phyloP scores from a whole-genome alignment of 2,113 vertebrate genomes.

The Argyrosomus japonicus region DNA sequence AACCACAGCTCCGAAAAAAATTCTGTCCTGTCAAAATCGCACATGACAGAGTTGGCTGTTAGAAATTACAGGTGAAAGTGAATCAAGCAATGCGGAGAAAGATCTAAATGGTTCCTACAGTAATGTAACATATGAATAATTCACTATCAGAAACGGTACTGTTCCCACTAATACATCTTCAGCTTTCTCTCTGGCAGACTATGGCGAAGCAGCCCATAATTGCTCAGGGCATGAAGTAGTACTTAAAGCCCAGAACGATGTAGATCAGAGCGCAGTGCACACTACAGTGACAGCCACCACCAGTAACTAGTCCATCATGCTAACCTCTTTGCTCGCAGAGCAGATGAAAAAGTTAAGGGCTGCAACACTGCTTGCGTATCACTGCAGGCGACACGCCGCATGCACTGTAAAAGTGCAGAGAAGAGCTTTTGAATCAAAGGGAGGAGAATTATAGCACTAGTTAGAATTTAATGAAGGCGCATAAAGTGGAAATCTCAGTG shows the following conservation, averaged over 20 bases:
- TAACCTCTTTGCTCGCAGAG: slow-evolving; percentile 58
- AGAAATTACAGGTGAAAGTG: slow-evolving; percentile 62
- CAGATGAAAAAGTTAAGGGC: slow-evolving; percentile 59
- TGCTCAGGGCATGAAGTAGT: slow-evolving; percentile 67
- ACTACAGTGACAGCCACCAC: slow-evolving; percentile 76
- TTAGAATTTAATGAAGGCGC: slow-evolving; percentile 74
- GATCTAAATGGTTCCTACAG: slow-evolving; percentile 66
- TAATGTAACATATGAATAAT: slow-evolving; percentile 77
- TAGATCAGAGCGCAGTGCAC: slow-evolving; percentile 75
- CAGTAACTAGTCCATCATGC: slow-evolving; percentile 69
- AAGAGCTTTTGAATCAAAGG: slow-evolving; percentile 58
- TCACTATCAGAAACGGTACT: slow-evolving; percentile 70
- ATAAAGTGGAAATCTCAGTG: slow-evolving; percentile 63
- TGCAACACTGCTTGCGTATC: slow-evolving; percentile 33
- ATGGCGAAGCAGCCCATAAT: slow-evolving; percentile 61
- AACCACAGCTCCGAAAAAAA: neutral
- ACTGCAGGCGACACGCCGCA: slow-evolving; percentile 46
- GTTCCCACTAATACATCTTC: slow-evolving; percentile 62
- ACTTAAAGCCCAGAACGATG: slow-evolving; percentile 75
- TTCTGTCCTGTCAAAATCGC: slow-evolving; percentile 7
- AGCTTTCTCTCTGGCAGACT: slow-evolving; percentile 48
- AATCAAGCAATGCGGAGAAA: slow-evolving; percentile 41
- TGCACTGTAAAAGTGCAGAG: slow-evolving; percentile 41
- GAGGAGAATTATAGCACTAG: slow-evolving; percentile 53
- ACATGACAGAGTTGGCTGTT: slow-evolving; percentile 8